Evolutionary conservation across 2,113 vertebrate species (phyloP).

Genomic region (Rhinogobius similis): DNA sequence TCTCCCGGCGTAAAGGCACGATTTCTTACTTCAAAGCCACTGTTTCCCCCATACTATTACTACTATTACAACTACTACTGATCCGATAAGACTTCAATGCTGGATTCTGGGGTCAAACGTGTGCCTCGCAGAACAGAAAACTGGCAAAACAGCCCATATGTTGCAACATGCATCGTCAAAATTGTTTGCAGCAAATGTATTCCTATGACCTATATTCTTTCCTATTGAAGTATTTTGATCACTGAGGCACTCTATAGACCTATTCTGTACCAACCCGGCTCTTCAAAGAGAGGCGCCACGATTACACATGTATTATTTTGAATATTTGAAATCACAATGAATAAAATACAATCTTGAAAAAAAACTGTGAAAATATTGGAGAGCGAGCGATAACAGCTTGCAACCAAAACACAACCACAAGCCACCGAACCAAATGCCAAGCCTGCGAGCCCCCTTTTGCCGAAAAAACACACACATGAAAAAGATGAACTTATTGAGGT

Average conservation of each 20-base stretch:
- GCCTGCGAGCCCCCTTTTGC: conserved; percentile 38
- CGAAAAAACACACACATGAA: conserved; percentile 59
- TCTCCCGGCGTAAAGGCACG: conserved; percentile 50
- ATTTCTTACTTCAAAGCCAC: conserved; percentile 66
- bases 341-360: conserved; percentile 34
- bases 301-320: conserved; percentile 15
- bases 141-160: conserved; percentile 23
- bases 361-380: conserved; percentile 43
- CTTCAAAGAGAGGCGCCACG: conserved; percentile 1
- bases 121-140: conserved; percentile 14
- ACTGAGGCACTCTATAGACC: conserved; percentile 32
- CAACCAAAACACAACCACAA: conserved; percentile 43
- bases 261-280: neutral
- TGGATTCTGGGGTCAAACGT: conserved; percentile 36
- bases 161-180: conserved; percentile 31
- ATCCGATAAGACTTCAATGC: conserved; percentile 37
- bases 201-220: conserved; percentile 61
- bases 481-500: conserved; percentile 80
- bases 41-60: conserved; percentile 56
- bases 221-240: conserved; percentile 41
- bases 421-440: conserved; percentile 55
- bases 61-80: conserved; percentile 35
- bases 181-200: conserved; percentile 47
- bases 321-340: conserved; percentile 47
- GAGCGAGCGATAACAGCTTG: conserved; percentile 55